Evolutionary conservation across 2,888 invertebrate genomes (phyloP).

Genomic region (Lumbricus terrestris): DNA sequence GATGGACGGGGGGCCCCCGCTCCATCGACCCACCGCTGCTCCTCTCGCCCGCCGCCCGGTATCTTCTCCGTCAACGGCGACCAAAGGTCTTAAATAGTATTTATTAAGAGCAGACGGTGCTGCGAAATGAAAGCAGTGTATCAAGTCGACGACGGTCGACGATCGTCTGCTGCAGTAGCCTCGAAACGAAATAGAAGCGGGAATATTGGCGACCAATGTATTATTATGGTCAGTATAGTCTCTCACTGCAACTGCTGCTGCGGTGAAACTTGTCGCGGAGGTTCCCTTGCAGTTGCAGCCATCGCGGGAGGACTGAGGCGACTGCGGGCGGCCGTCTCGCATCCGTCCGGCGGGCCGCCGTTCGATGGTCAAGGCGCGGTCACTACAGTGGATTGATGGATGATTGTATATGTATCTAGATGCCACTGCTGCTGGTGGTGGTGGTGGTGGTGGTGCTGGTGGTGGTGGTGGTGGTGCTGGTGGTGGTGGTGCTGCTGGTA

Average conservation of each 20-base stretch:
- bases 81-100: conserved; percentile 3
- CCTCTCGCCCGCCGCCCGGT: not conserved
- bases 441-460: not conserved
- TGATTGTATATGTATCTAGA: not conserved
- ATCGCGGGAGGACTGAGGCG: not conserved
- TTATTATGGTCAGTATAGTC: too few relatives aligned
- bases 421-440: not conserved
- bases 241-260: too few relatives aligned
- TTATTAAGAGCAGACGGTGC: not conserved
- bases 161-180: too few relatives aligned
- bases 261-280: not conserved
- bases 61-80: not conserved
- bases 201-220: conserved; percentile 3
- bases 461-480: not conserved
- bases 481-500: not conserved
- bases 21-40: not conserved
- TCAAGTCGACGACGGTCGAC: not conserved
- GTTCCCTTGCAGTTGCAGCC: not conserved
- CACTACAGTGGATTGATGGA: not conserved
- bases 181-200: conserved; percentile 3
- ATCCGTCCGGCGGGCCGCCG: not conserved
- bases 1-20: not conserved
- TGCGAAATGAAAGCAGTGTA: conserved; percentile 3
- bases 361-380: not conserved
- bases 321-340: not conserved